These are phyloP conservation scores for Lagenorhynchus albirostris DNA, from an alignment of 2,113 vertebrate species.

Conservation along the genomic window DNA sequence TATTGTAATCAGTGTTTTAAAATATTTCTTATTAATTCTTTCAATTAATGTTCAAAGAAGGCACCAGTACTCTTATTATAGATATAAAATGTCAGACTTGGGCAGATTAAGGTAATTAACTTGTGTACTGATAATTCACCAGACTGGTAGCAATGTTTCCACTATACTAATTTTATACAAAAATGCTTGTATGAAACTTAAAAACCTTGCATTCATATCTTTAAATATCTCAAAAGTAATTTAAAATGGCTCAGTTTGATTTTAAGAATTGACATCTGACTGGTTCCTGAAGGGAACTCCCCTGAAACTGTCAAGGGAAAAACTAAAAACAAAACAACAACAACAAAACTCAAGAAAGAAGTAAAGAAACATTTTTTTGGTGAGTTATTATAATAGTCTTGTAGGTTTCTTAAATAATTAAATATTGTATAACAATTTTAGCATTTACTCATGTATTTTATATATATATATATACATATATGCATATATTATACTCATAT, in stretches of 20 bases:
- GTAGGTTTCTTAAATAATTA: neutral
- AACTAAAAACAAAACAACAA: neutral
- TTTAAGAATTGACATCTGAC: neutral
- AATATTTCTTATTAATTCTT: neutral
- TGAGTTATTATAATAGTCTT: neutral
- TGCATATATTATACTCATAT: neutral
- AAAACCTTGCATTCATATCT: neutral
- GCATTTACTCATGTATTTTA: neutral
- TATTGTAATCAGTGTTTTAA: neutral
- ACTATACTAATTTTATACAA: neutral
- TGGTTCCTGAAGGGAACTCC: neutral
- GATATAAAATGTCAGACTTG: neutral
- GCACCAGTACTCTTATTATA: neutral
- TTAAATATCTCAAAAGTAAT: neutral
- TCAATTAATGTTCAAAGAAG: neutral
- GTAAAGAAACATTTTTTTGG: neutral
- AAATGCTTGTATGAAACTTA: neutral
- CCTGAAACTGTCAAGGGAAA: neutral
- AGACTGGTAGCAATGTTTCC: neutral
- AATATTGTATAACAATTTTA: neutral
- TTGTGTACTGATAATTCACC: neutral
- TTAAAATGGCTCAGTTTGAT: neutral
- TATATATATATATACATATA: neutral
- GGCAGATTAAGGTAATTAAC: neutral
- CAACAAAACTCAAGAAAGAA: neutral